A percentile compares a stretch with the other conserved stretches of the same genome.
Conservation (phyloP, 2,888 invertebrate species). For the Lithophane semibrunnea region DNA sequence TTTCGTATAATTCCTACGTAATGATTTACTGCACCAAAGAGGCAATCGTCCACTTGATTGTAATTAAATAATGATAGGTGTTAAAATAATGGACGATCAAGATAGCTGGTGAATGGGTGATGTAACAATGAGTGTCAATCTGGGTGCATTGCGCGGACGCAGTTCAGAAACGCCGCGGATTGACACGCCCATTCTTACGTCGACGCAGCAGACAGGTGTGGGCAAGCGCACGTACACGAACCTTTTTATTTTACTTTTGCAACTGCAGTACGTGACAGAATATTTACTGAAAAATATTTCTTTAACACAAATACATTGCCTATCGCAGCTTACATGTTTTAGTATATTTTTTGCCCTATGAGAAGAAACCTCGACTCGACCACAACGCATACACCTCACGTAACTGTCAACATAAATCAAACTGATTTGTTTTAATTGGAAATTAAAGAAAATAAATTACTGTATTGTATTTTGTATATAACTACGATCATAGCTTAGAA, state of each 20-base stretch:
- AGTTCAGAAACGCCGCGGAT: constrained; percentile 43
- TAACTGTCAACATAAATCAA: constrained; percentile 15
- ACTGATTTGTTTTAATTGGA: constrained; percentile 32
- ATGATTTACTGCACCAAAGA: constrained; percentile 66
- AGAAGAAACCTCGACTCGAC: constrained; percentile 17
- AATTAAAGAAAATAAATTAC: constrained; percentile 39
- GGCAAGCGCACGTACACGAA: constrained; percentile 51
- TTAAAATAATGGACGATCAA: constrained; percentile 72
- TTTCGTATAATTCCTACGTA: constrained; percentile 65
- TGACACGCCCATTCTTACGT: constrained; percentile 67
- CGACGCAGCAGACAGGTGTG: constrained; percentile 68
- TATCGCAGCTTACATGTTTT: constrained; percentile 2
- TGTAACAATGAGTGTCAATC: constrained; percentile 77
- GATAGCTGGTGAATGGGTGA: constrained; percentile 79
- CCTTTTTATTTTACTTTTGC: constrained; percentile 57
- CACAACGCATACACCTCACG: constrained; percentile 14
- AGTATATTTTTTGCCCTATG: not conserved
- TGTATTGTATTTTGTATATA: not conserved
- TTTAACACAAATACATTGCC: constrained; percentile 20
- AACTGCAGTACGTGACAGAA: constrained; percentile 56
- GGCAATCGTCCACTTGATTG: constrained; percentile 69
- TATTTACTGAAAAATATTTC: constrained; percentile 36
- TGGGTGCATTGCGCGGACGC: constrained; percentile 60
- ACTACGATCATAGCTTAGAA: constrained; percentile 6
- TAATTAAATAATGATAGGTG: constrained; percentile 77